phyloP scores from a whole-genome alignment of 2,797 vertebrate genomes.

The Allobates femoralis region DNA sequence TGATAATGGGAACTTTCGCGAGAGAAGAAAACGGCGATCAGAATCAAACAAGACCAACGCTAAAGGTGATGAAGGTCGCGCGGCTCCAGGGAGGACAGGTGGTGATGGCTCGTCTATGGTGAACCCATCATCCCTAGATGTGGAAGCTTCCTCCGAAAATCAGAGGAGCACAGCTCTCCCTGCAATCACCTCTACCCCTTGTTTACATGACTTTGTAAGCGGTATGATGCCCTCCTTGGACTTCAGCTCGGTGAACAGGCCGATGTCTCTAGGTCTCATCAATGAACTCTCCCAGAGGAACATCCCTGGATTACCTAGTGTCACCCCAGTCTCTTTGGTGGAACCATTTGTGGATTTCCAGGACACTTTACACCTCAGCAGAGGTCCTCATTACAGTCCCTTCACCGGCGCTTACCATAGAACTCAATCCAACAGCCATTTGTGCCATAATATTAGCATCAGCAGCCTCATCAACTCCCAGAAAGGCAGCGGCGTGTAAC shows the following conservation, averaged over 20 bases:
- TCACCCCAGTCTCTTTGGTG: constrained; percentile 74
- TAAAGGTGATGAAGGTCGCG: constrained; percentile 81
- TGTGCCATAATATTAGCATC: constrained; percentile 97
- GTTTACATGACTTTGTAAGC: constrained; percentile 92
- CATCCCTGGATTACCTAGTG: constrained; percentile 85
- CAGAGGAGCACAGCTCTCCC: constrained; percentile 79
- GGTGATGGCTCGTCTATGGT: constrained; percentile 76
- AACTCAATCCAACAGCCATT: constrained; percentile 85
- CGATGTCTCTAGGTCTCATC: constrained; percentile 78
- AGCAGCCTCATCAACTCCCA: constrained; percentile 90
- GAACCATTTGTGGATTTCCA: constrained; percentile 67
- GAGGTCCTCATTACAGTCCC: constrained; percentile 87
- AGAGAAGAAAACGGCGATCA: constrained; percentile 92
- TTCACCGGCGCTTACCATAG: constrained; percentile 80
- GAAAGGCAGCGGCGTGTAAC: constrained; percentile 90
- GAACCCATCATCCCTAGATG: constrained; percentile 81
- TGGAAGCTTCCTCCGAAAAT: constrained; percentile 80
- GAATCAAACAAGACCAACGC: constrained; percentile 76
- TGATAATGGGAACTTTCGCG: constrained; percentile 96
- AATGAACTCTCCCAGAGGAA: constrained; percentile 86
- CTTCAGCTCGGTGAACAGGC: constrained; percentile 73
- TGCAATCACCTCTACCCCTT: constrained; percentile 78
- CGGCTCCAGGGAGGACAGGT: constrained; percentile 70
- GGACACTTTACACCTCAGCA: constrained; percentile 77
- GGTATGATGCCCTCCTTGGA: constrained; percentile 84